Base-by-base conservation (phyloP, 2,888 invertebrate genomes). In the Aquatica leii region DNA sequence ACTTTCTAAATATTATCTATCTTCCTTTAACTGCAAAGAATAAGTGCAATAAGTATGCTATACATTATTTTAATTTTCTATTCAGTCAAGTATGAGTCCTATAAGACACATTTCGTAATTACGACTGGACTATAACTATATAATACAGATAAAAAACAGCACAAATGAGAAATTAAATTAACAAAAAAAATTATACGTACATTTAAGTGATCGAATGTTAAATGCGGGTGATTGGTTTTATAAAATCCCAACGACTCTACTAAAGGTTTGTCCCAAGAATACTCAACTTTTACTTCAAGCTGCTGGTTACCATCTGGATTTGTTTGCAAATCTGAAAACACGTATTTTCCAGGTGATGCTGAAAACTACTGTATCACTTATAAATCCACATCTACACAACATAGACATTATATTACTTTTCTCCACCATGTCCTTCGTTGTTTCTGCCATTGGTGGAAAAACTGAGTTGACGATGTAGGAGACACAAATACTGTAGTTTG, bases 401-500 rank as follows among this genome's bases (percentile, higher is more conserved):
- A 4, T 17, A 3, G 17, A 17, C 15, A 4, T 17, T 17, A 8
- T 17, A 34, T 59, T 68, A 90, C 87, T 78, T 90, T 91, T 81
- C 93, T 88, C 94, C 94, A 94, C 93, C 94, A 94, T 71, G 89
- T 88, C 77, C 91, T 91, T 59, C 93, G 85, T 73, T 91, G 89
- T 65, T 90, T 85, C 76, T 93, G 93, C 83, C 90, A 88, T 71
- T 89, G 88, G 74, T 90, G 87, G 77, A 91, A 92, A 75, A 88
- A 85, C 69, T 89, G 88, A 73, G 86, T 85, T 0, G 85, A 81
- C 65, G 84, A 82, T 51, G 81, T 77, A 46, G 83, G 80, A n/a
- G 83, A 78, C 17, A 86, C 74, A 70, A 83, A 78, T 57, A 86
- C 72, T 65, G 80, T 81, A 56, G 85, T 81, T 62, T 78, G 75